Conservation (phyloP, 2,888 invertebrate genomes). For the Pycnomerus fuliginosus region DNA sequence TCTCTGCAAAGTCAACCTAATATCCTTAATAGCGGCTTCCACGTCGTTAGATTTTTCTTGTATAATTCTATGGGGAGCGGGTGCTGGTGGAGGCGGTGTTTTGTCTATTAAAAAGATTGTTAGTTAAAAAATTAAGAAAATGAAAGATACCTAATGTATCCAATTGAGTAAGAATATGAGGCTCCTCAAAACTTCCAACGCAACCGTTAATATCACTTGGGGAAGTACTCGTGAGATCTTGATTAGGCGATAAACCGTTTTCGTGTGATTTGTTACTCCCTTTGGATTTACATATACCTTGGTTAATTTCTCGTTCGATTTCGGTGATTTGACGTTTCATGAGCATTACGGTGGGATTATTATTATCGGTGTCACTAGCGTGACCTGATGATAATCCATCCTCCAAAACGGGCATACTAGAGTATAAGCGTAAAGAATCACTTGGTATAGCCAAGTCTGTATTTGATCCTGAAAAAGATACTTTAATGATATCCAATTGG, state of each 20-base stretch:
- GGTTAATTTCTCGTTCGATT: slow-evolving; percentile 68
- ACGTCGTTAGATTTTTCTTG: slow-evolving; percentile 49
- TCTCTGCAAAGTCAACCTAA: slow-evolving; percentile 75
- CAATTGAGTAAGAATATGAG: slow-evolving; percentile 44
- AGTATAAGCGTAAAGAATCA: slow-evolving; percentile 67
- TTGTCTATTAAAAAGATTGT: slow-evolving; percentile 46
- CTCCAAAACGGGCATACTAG: slow-evolving; percentile 87
- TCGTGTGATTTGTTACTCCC: slow-evolving; percentile 38
- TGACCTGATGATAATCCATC: slow-evolving; percentile 94
- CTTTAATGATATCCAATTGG: not conserved
- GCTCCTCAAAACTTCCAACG: slow-evolving; percentile 47
- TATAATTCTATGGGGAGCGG: slow-evolving; percentile 67
- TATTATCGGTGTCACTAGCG: slow-evolving; percentile 89
- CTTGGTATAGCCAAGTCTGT: slow-evolving; percentile 63
- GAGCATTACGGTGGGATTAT: slow-evolving; percentile 70
- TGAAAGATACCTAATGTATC: slow-evolving; percentile 44
- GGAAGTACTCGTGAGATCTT: slow-evolving; percentile 38
- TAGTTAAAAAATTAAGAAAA: no score
- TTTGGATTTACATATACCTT: slow-evolving; percentile 56
- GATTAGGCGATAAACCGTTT: slow-evolving; percentile 46
- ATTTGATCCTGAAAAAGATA: slow-evolving; percentile 55
- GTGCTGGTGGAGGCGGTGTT: slow-evolving; percentile 75
- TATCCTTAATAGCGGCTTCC: slow-evolving; percentile 77
- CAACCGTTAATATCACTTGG: slow-evolving; percentile 49
- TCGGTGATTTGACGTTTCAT: slow-evolving; percentile 72